phyloP scores from a whole-genome alignment of 1,140 invertebrate genomes.

The Pseudomyrmex concolor region DNA sequence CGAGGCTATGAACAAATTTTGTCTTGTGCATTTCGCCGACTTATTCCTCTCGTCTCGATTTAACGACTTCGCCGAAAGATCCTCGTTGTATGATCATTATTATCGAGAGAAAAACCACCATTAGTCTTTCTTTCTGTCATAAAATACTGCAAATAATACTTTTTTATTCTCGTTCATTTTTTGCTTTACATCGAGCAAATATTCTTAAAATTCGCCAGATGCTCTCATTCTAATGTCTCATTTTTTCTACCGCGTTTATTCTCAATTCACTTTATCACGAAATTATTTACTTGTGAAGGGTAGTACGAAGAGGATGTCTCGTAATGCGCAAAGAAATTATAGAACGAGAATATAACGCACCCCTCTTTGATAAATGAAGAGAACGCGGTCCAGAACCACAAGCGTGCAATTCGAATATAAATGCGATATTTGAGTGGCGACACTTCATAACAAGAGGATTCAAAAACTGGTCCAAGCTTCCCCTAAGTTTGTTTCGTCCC shows the following conservation, averaged over 20 bases:
- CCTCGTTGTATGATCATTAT: slow-evolving; percentile 11
- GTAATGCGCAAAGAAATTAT: slow-evolving; percentile 60
- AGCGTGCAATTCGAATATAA: slow-evolving; percentile 83
- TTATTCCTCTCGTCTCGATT: slow-evolving; percentile 29
- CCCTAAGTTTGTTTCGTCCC: slow-evolving; percentile 64
- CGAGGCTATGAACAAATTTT: slow-evolving; percentile 68
- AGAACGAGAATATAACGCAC: slow-evolving; percentile 80
- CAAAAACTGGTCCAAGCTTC: slow-evolving; percentile 78
- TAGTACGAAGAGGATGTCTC: neutral
- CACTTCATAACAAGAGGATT: slow-evolving; percentile 80
- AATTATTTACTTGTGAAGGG: slow-evolving; percentile 24
- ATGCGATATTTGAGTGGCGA: slow-evolving; percentile 80
- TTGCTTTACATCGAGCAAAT: neutral
- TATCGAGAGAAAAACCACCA: slow-evolving; percentile 8
- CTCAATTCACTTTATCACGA: slow-evolving; percentile 6
- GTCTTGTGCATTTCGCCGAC: slow-evolving; percentile 17
- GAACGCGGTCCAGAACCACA: slow-evolving; percentile 71
- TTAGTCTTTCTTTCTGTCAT: neutral
- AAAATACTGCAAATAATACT: neutral
- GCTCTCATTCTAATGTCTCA: neutral
- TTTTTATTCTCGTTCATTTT: neutral
- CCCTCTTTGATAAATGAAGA: slow-evolving; percentile 47
- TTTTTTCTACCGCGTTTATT: neutral
- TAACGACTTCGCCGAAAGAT: slow-evolving; percentile 35
- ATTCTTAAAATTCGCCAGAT: neutral